Evolutionary conservation across 1,140 invertebrate genomes (phyloP), one percentile per base, ranked within the genome.

Genomic region (Euura lappo): DNA sequence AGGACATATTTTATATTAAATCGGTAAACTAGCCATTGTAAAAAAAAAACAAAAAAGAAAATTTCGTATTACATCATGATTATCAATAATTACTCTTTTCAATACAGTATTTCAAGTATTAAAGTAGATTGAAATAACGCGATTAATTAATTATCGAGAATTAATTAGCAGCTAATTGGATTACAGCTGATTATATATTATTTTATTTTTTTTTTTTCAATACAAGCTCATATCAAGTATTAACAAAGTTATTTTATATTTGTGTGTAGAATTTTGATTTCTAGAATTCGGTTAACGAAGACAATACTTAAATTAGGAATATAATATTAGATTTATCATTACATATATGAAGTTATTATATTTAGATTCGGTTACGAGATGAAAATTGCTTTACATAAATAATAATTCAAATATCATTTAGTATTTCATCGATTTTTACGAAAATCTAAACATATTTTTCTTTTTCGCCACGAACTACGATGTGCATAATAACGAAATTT

Each of bases 101-200:
- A 60, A 60, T 28, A 60, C 51, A 60, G 51, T 60, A 60, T 60
- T 60, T 28, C 51, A 60, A 6, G 51, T 60, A 60, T 60, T 60
- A 11, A n/a, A 60, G 13, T 60, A 60, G 51, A 60, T 11, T 60
- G 13, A 60, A 60, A n/a, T 60, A 28, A 28, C 28, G 0, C 28
- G 28, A 28, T 28, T 28, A 28, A 28, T 28, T 28, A 28, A 28
- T 28, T 1, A 28, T 28, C 28, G 28, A 28, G 51, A 11, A 60
- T 60, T 60, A n/a, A 60, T 11, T 6, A 51, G 47, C 47, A 51
- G 47, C 47, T 51, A 11, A 51, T 7, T 51, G 6, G 6, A 7
- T 51, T 7, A 51, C 47, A 11, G 6, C 47, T 7, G 47, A 51
- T 51, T 51, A 2, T 11, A 51, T 1, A 1, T 28, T 28, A 1